These are phyloP conservation scores for Chloroceryle amazona DNA, from an alignment of 2,797 vertebrate genomes.

Conservation along the genomic window DNA sequence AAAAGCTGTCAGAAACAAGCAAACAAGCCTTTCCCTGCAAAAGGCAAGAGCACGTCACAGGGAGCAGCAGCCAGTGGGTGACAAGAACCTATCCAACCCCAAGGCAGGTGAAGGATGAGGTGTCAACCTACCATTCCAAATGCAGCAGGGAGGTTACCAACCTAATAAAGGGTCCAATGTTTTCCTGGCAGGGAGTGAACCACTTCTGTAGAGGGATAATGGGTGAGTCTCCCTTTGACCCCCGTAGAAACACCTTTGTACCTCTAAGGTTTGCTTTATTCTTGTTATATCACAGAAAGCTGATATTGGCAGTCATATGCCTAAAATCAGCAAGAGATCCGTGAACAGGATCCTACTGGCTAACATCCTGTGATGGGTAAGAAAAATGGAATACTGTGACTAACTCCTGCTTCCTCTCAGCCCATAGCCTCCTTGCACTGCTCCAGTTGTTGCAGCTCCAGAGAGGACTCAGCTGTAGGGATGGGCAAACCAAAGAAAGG, in stretches of 20 bases:
- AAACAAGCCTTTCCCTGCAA: neutral
- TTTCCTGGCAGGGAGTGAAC: neutral
- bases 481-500: neutral
- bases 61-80: neutral
- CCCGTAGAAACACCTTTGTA: neutral
- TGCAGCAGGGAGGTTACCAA: neutral
- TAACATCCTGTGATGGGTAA: neutral
- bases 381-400: neutral
- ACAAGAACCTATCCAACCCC: neutral
- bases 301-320: neutral
- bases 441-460: neutral
- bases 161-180: fast-evolving
- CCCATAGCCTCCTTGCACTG: neutral
- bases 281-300: neutral
- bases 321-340: neutral
- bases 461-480: neutral
- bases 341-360: neutral
- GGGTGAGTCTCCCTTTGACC: fast-evolving
- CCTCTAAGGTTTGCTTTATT: neutral
- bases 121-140: neutral
- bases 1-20: neutral
- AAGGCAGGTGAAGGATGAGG: fast-evolving
- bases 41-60: fast-evolving
- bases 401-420: neutral
- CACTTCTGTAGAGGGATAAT: neutral